Evolutionary conservation across 2,888 invertebrate species (phyloP), one percentile per base, ranked within the genome.

Genomic region (Tridacna crocea): DNA sequence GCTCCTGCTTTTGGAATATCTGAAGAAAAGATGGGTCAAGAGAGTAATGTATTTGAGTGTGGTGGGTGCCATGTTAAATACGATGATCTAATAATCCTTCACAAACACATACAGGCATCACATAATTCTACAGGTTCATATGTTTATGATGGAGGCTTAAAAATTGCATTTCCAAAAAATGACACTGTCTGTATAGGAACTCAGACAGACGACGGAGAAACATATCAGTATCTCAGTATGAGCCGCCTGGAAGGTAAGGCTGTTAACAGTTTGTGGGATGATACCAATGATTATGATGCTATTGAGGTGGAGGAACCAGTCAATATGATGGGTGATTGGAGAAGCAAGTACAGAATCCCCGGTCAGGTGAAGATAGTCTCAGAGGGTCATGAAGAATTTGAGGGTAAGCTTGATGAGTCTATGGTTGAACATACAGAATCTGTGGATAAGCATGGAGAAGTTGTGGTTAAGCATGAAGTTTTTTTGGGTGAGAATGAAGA

Each of bases 121-220:
- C 55, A 55, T 19, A 55, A 55, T 19, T 19, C 55, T 55, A 19
- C 55, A 55, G 66, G 66, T 11, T 66, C 66, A 24, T 66, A 66
- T 27, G 22, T 27, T 36, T 66, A 66, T 27, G 13, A 36, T 36
- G 36, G 27, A 11, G 26, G 4, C 27, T 27, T 24, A 27, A 24
- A 66, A 66, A 66, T 27, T 13, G 66, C 66, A 27, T 66, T 66
- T 27, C 66, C 66, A 19, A 66, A 66, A 12, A 27, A 66, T 36
- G 66, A 66, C 19, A 66, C 66, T 0, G 26, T n/a, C 11, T 66
- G 66, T 27, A 66, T 10, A 36, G 27, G 26, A 66, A 27, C 66
- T 13, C 66, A 66, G 19, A 66, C 66, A 13, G 27, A 27, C 15
- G 55, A 55, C 15, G 55, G 10, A 55, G 11, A 55, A 19, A 55